Conservation (phyloP, 1,140 invertebrate species). For the Drosophila elegans region DNA sequence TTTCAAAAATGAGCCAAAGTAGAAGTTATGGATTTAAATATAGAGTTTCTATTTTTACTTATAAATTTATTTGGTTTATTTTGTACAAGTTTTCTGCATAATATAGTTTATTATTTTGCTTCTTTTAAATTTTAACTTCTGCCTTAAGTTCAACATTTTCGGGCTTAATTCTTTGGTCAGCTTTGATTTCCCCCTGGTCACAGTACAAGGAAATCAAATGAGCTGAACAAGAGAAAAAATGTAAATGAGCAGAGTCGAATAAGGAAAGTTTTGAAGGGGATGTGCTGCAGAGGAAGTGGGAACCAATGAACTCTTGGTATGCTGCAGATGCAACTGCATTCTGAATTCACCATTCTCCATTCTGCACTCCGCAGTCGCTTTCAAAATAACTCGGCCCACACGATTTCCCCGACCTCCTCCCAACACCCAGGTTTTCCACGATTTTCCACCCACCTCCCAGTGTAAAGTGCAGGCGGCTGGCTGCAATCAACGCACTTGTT, state of each 20-base stretch:
- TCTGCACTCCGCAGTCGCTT: slow-evolving; percentile 43
- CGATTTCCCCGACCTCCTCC: slow-evolving; percentile 8
- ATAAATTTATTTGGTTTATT: too few relatives aligned
- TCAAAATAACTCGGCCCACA: slow-evolving; percentile 58
- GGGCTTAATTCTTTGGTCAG: neutral
- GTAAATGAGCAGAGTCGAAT: slow-evolving; percentile 17
- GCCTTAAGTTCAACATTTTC: neutral
- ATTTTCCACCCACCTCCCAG: slow-evolving; percentile 24
- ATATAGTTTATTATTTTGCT: neutral
- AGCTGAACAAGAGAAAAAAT: slow-evolving; percentile 26
- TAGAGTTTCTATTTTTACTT: too few relatives aligned
- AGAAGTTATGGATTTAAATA: neutral
- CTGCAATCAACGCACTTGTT: slow-evolving; percentile 81
- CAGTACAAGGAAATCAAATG: slow-evolving; percentile 21
- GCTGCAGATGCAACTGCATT: slow-evolving; percentile 50
- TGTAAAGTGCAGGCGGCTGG: slow-evolving; percentile 55
- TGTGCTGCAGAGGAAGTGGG: slow-evolving; percentile 13
- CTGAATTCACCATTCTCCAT: slow-evolving; percentile 13
- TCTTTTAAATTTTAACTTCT: neutral
- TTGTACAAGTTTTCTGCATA: too few relatives aligned
- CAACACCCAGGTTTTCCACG: slow-evolving; percentile 5
- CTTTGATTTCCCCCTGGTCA: slow-evolving; percentile 25
- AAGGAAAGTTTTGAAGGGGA: neutral
- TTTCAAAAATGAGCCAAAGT: neutral
- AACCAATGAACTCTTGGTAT: slow-evolving; percentile 74